phyloP scores from a whole-genome alignment of 2,888 invertebrate genomes.

The Cetonia aurata region DNA sequence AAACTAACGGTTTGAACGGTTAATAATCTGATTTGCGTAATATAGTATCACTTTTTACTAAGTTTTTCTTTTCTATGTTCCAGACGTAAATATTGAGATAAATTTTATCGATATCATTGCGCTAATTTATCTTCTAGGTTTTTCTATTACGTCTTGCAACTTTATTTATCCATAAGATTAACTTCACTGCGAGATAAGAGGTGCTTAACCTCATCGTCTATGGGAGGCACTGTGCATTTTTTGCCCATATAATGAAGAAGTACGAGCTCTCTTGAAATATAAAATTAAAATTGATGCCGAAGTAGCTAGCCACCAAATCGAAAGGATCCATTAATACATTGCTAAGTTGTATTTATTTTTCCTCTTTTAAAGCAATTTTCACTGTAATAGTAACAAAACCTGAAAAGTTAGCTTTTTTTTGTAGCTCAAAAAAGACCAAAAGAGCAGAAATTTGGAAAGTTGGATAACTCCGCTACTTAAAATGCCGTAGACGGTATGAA shows the following conservation, averaged over 20 bases:
- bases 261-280: not conserved
- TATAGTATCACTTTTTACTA: too few species aligned
- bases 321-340: not conserved
- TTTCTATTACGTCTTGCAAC: not conserved
- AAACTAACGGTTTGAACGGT: too few species aligned
- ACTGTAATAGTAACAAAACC: conserved; percentile 2
- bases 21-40: too few species aligned
- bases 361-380: conserved; percentile 6
- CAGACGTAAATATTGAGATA: not conserved
- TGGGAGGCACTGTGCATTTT: not conserved
- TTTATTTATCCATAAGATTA: conserved; percentile 8
- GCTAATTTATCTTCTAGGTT: not conserved
- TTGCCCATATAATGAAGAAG: not conserved
- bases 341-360: not conserved
- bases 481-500: conserved; percentile 24
- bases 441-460: not conserved
- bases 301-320: not conserved
- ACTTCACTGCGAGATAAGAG: conserved; percentile 11
- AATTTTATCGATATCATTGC: not conserved
- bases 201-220: conserved; percentile 7
- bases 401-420: not conserved
- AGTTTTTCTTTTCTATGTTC: too few species aligned
- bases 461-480: conserved; percentile 10
- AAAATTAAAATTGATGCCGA: conserved; percentile 2
- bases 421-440: not conserved